Base-by-base conservation (phyloP, 2,113 vertebrate species). In the Pachyramphus minor region DNA sequence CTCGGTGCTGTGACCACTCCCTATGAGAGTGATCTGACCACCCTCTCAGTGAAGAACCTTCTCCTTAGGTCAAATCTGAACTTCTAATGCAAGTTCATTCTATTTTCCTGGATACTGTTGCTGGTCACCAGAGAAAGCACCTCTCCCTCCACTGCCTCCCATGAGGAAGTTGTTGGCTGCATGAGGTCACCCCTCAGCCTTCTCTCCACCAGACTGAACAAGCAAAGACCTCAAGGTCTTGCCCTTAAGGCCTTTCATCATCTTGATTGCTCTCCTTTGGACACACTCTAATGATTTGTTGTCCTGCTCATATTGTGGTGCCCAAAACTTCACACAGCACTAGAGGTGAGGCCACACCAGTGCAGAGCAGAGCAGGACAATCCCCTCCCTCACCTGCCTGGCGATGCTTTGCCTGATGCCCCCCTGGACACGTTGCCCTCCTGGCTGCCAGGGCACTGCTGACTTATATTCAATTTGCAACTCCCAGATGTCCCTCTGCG, bases 301-400 rank as follows among this genome's bases (percentile, higher is more conserved):
- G 23, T 49, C 37, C 19, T 68, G 16, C 64, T 53, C 14, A 25
- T 17, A 15, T 3, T 18, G 60, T 49, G 33, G 5, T 2, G 2
- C 8, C 14, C 50, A 42, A 14, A 91, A 9, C 39, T 41, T 33
- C 60, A 6, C 28, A 22, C 22, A 37, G 44, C 1, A 39, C 28
- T 77, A 0, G 0, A 44, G 59, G 17, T 59, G 44, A 25, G 23
- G n/a, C 49, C 0, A 0, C 12, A 9, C 19, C 68, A 50, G 30
- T 2, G 12, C 41, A 23, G 49, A n/a, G 52, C 11, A n/a, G n/a
- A 27, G 37, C 11, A 0, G 47, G 14, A 85, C 64, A 77, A 22
- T 55, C 31, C 22, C 23, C 56, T 75, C 42, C 52, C 52, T 47
- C 0, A 0, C 17, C 6, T 0, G 0, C 39, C 64, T 39, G 33